phyloP scores from a whole-genome alignment of 2,888 invertebrate genomes.

The Patella pellucida region DNA sequence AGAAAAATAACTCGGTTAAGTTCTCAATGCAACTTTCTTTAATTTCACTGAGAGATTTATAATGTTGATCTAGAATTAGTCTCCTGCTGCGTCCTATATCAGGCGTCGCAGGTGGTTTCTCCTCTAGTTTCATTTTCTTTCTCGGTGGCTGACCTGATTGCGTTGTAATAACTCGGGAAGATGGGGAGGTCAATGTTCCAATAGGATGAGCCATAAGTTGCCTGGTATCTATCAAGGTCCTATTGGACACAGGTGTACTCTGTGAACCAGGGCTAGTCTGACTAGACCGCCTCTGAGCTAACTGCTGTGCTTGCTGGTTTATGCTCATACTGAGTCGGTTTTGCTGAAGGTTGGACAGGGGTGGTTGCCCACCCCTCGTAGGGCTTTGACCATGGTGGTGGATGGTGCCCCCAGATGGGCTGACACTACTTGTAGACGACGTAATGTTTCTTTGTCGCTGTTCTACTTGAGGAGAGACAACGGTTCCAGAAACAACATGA shows the following conservation, averaged over 20 bases:
- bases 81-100: conserved; percentile 62
- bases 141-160: conserved; percentile 50
- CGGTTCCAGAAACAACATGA: not conserved
- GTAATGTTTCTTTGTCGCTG: not conserved
- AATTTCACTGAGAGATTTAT: conserved; percentile 57
- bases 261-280: conserved; percentile 21
- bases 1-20: conserved; percentile 85
- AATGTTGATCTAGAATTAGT: conserved; percentile 56
- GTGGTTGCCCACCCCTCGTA: conserved; percentile 42
- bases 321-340: conserved; percentile 35
- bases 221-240: conserved; percentile 26
- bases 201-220: conserved; percentile 26
- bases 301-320: conserved; percentile 27
- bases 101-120: conserved; percentile 56
- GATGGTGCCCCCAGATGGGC: conserved; percentile 54
- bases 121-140: conserved; percentile 65
- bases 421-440: conserved; percentile 27
- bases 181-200: conserved; percentile 18
- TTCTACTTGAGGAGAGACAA: not conserved
- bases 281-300: conserved; percentile 21
- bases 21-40: conserved; percentile 70
- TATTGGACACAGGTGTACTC: conserved; percentile 29
- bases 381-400: conserved; percentile 62
- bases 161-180: conserved; percentile 6
- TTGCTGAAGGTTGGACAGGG: conserved; percentile 53